These are phyloP conservation scores for Ophiodon elongatus DNA, from an alignment of 2,113 vertebrate genomes.

Conservation along the genomic window DNA sequence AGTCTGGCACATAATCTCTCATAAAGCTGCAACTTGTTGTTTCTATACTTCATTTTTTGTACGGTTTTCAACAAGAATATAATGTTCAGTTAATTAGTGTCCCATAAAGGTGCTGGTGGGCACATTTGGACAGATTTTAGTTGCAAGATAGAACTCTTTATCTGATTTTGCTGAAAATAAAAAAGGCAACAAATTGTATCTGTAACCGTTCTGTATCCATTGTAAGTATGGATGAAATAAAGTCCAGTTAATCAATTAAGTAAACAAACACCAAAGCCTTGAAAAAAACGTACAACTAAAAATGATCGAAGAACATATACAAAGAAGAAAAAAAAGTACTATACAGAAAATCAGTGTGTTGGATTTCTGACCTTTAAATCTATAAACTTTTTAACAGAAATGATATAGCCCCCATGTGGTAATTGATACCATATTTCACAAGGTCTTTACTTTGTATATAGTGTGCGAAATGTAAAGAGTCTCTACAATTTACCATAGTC, in stretches of 20 bases:
- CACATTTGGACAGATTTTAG: background rate
- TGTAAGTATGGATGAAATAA: background rate
- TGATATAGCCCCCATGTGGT: background rate
- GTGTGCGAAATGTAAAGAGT: background rate
- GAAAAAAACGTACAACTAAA: background rate
- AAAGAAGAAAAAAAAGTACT: background rate
- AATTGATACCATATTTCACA: background rate
- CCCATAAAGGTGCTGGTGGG: background rate
- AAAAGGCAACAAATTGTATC: background rate
- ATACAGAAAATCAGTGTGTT: background rate
- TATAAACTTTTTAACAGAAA: background rate
- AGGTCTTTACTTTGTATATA: background rate
- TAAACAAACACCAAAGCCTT: background rate
- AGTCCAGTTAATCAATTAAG: background rate
- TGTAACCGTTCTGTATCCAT: background rate
- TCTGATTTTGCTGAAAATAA: background rate
- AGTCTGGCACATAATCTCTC: background rate
- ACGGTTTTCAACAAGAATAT: background rate
- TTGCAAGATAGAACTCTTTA: background rate
- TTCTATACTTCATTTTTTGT: background rate
- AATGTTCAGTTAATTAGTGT: background rate
- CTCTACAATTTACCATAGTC: background rate
- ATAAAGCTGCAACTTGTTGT: background rate
- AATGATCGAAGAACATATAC: background rate
- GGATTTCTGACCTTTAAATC: background rate